Conservation (phyloP, 2,113 vertebrate species). For the Perccottus glenii region DNA sequence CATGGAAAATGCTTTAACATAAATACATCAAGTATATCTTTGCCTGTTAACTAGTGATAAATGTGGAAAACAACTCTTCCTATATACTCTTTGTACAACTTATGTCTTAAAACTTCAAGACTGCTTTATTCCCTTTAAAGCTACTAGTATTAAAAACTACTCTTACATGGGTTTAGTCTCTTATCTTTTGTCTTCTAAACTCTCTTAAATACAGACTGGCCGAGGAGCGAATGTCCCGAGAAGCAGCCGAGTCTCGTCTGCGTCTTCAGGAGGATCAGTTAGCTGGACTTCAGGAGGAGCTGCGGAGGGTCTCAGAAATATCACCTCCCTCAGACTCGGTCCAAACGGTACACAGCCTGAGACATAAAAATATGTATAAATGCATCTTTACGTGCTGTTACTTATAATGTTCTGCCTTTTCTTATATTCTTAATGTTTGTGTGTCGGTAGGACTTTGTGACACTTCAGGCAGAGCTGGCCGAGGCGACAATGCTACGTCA, state of each 20-base stretch:
- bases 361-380: neutral
- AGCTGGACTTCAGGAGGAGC: slow-evolving; percentile 80
- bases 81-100: too few relatives aligned
- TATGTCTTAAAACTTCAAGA: too few relatives aligned
- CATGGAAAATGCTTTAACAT: too few relatives aligned
- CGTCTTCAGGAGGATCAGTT: slow-evolving; percentile 82
- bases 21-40: too few relatives aligned
- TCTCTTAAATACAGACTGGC: slow-evolving; percentile 65
- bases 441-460: slow-evolving; percentile 81
- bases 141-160: too few relatives aligned
- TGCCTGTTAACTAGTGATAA: too few relatives aligned
- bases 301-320: slow-evolving; percentile 76
- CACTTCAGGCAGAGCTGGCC: slow-evolving; percentile 84
- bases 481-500: slow-evolving; percentile 78
- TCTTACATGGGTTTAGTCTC: neutral
- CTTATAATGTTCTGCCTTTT: too few relatives aligned
- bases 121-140: too few relatives aligned
- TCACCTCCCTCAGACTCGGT: slow-evolving; percentile 50
- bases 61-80: too few relatives aligned
- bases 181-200: too few relatives aligned
- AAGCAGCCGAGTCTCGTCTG: slow-evolving; percentile 65
- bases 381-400: neutral
- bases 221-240: slow-evolving; percentile 68
- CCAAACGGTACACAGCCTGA: slow-evolving; percentile 53
- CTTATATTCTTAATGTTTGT: neutral